Evolutionary conservation across 2,113 vertebrate genomes (phyloP).

Genomic region (Macroglossus sobrinus): DNA sequence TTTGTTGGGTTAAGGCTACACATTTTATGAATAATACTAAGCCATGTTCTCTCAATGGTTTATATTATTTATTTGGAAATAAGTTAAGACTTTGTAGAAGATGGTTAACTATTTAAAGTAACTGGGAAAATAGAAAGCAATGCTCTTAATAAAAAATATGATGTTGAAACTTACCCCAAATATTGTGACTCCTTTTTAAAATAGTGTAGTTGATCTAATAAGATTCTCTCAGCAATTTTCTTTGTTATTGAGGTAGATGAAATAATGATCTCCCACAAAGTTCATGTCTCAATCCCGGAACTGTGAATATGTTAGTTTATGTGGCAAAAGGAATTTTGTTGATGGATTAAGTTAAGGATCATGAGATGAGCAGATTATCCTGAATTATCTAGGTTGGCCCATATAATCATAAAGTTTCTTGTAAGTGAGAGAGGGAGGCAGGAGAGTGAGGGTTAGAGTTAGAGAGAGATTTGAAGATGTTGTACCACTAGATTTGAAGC

Average conservation of each 20-base stretch:
- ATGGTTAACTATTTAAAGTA: neutral
- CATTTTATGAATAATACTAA: neutral
- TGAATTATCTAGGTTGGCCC: neutral
- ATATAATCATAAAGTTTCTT: neutral
- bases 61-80: neutral
- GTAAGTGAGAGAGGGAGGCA: neutral
- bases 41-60: neutral
- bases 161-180: neutral
- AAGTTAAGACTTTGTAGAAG: neutral
- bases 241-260: neutral
- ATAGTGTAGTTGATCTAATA: neutral
- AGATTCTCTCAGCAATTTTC: neutral
- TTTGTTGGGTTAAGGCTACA: neutral
- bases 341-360: neutral
- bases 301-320: neutral
- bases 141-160: neutral
- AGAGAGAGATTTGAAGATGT: neutral
- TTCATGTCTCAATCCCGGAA: neutral
- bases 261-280: neutral
- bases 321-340: neutral
- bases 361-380: neutral
- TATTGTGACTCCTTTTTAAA: neutral
- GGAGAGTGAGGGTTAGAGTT: neutral
- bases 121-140: neutral
- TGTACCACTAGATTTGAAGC: neutral